Percentiles rank a stretch among this genome's conserved stretches.
Evolutionary conservation across 2,797 vertebrate genomes (phyloP).

Genomic region (Acipenser oxyrinchus): DNA sequence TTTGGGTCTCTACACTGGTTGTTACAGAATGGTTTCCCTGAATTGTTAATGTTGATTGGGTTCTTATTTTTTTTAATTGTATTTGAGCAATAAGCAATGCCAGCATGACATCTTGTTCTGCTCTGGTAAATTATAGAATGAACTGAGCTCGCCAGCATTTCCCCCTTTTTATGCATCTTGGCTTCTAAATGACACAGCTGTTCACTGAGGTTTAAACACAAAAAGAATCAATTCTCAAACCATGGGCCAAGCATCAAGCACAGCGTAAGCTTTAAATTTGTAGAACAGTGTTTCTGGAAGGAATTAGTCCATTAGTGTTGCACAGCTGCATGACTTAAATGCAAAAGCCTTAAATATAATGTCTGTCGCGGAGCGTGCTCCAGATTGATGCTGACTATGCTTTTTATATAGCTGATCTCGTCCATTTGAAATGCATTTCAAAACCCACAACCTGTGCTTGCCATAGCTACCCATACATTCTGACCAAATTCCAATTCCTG

Average conservation of each 20-base stretch:
- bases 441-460: too few relatives aligned
- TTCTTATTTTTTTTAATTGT: slow-evolving; percentile 22
- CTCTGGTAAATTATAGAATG: slow-evolving; percentile 38
- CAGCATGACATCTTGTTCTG: slow-evolving; percentile 36
- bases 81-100: slow-evolving; percentile 40
- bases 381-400: slow-evolving; percentile 15
- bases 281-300: slow-evolving; percentile 38
- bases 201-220: slow-evolving; percentile 43
- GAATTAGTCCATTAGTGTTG: slow-evolving; percentile 36
- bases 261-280: slow-evolving; percentile 33
- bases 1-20: too few relatives aligned
- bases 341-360: slow-evolving; percentile 25
- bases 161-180: slow-evolving; percentile 30
- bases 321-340: slow-evolving; percentile 45
- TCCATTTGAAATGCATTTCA: too few relatives aligned
- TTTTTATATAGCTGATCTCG: not conserved
- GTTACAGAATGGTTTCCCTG: too few relatives aligned
- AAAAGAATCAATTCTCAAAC: slow-evolving; percentile 15
- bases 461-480: too few relatives aligned
- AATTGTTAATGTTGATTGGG: too few relatives aligned
- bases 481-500: too few relatives aligned
- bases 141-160: slow-evolving; percentile 20
- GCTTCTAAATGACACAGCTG: slow-evolving; percentile 41
- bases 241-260: slow-evolving; percentile 14
- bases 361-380: slow-evolving; percentile 23